Base-by-base conservation (phyloP, 2,888 invertebrate genomes). In the Trissonchulus sp. region DNA sequence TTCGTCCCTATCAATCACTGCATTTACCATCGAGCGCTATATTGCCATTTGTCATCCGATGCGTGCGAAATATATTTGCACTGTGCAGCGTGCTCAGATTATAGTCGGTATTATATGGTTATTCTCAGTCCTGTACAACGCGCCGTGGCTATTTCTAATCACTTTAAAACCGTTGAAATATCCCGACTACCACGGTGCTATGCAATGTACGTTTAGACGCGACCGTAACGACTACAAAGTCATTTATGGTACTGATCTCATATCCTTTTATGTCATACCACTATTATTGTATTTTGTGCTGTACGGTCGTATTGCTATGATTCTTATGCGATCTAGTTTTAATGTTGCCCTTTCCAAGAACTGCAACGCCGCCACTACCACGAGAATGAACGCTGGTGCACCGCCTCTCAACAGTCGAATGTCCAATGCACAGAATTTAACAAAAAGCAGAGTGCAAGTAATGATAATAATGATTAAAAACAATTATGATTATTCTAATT, bases 41-140 rank as follows among this genome's bases (percentile, higher is more conserved):
- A 88, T 89, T 69, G 89, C 89, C 77, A 89, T 90, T 74, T 90
- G 90, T 79, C 88, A 88, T 79, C 89, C 89, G 1, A 87, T 89
- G 85, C 85, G 79, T 74, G 83, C 83, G 48, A 79, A 82, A 75
- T 81, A 83, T 63, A 85, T 89, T 78, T 90, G 89, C 82, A 89
- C 89, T 0, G 87, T 89, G 23, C 85, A 85, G 68, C 82, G 90
- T 48, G 89, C 89, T 48, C 88, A 88, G 80, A 83, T 85, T 77
- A 89, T 90, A 76, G 89, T 89, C 73, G 80, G 83, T 0, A 83
- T 83, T 23, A 87, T 90, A 63, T 90, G 90, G 90, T 79, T 86
- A 1, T 88, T 89, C 79, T 88, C 89, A 33, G 81, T 88, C 23
- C 78, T 86, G 74, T 90, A 90, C 84, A 88, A 89, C 80, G 84